Evolutionary conservation across 2,888 invertebrate genomes (phyloP).

Genomic region (Eudemis profundana): DNA sequence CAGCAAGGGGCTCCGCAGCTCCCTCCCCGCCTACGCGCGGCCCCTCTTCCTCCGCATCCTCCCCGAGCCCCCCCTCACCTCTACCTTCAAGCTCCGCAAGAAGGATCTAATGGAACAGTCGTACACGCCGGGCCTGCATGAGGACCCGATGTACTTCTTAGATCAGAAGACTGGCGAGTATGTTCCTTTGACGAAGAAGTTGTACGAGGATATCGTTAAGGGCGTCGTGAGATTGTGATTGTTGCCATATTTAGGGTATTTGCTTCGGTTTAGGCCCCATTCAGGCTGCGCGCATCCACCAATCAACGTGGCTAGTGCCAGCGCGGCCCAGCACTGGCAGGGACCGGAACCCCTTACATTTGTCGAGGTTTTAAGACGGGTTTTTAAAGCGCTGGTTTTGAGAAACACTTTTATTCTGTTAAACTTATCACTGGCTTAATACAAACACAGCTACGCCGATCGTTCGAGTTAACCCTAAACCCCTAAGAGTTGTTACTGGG

Average conservation of each 20-base stretch:
- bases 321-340: too few species aligned
- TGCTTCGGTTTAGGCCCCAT: background rate
- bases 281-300: background rate
- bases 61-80: constrained; percentile 90
- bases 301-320: background rate
- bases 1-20: constrained; percentile 72
- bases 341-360: too few species aligned
- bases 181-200: constrained; percentile 73
- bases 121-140: constrained; percentile 86
- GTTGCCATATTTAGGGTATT: constrained; percentile 19
- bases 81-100: constrained; percentile 97
- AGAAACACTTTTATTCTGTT: too few species aligned
- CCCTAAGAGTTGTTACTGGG: too few species aligned
- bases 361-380: too few species aligned
- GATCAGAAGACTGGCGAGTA: constrained; percentile 77
- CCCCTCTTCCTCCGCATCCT: constrained; percentile 94
- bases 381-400: too few species aligned
- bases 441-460: too few species aligned
- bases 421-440: too few species aligned
- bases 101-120: constrained; percentile 93
- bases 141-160: constrained; percentile 90
- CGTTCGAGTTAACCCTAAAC: too few species aligned
- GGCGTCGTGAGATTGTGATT: constrained; percentile 83
- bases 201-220: constrained; percentile 78
- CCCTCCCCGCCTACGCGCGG: constrained; percentile 92